phyloP scores from a whole-genome alignment of 2,797 vertebrate species.

The Allobates femoralis region DNA sequence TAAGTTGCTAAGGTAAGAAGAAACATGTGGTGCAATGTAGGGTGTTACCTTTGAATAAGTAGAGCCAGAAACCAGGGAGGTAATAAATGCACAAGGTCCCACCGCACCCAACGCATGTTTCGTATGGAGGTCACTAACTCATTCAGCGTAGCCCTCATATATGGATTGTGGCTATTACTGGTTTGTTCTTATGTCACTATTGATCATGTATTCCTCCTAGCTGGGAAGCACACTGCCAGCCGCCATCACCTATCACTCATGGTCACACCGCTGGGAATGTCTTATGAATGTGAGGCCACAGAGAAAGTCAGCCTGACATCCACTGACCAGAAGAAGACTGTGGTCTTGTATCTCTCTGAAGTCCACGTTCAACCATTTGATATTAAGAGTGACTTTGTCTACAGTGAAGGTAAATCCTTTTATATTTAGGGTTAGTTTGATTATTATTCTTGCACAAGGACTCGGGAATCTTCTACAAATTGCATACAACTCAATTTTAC shows the following conservation, averaged over 20 bases:
- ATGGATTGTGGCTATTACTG: not conserved
- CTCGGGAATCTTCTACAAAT: no score
- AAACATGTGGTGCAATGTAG: no score
- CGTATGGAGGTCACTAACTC: no score
- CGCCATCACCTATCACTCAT: slow-evolving; percentile 88
- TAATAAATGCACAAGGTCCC: no score
- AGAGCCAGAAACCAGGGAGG: no score
- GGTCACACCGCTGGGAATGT: slow-evolving; percentile 88
- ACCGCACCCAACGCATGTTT: no score
- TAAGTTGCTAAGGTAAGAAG: no score
- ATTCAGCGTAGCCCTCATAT: no score
- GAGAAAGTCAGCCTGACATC: slow-evolving; percentile 91
- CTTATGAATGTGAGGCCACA: slow-evolving; percentile 87
- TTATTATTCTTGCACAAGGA: no score
- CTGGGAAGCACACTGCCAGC: slow-evolving; percentile 89
- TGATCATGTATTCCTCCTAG: slow-evolving; percentile 68
- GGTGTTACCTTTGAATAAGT: no score
- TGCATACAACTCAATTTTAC: no score
- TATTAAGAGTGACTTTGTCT: slow-evolving; percentile 92
- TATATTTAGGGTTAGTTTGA: not conserved
- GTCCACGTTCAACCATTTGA: slow-evolving; percentile 95
- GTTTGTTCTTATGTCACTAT: not conserved
- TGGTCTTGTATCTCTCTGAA: slow-evolving; percentile 87
- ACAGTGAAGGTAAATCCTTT: slow-evolving; percentile 86
- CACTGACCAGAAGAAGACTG: slow-evolving; percentile 91